A percentile compares a stretch with the other conserved stretches of the same genome.
These are phyloP conservation scores for Acanthopagrus latus DNA, from an alignment of 2,797 vertebrate species.

Conservation along the genomic window DNA sequence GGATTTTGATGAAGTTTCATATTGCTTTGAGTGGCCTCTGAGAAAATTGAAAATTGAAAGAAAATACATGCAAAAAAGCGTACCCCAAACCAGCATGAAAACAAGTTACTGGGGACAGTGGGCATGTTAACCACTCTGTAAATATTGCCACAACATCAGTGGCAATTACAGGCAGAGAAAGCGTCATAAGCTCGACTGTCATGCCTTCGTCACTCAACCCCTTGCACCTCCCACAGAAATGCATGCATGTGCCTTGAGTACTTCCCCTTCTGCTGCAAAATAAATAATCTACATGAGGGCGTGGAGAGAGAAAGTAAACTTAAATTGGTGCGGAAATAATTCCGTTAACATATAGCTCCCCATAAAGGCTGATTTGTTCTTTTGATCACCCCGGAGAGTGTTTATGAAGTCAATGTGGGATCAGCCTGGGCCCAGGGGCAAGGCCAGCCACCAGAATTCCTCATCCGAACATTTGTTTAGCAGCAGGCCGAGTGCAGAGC, in stretches of 20 bases:
- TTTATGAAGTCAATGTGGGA: slow-evolving; percentile 79
- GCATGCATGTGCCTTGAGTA: slow-evolving; percentile 34
- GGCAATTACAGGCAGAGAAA: slow-evolving; percentile 25
- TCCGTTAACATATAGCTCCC: slow-evolving; percentile 72
- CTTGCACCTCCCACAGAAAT: slow-evolving; percentile 7
- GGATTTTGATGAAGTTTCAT: slow-evolving; percentile 39
- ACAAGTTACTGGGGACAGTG: slow-evolving; percentile 25
- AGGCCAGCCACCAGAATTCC: slow-evolving; percentile 79
- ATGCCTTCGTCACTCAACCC: not conserved
- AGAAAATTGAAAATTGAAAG: not conserved
- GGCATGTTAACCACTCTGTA: slow-evolving; percentile 24
- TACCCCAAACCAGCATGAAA: slow-evolving; percentile 6
- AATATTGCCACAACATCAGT: slow-evolving; percentile 38
- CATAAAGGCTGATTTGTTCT: slow-evolving; percentile 78
- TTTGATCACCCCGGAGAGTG: slow-evolving; percentile 70
- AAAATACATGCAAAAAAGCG: slow-evolving; percentile 11
- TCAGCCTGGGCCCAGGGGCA: slow-evolving; percentile 70
- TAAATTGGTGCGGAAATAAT: slow-evolving; percentile 77
- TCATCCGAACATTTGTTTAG: slow-evolving; percentile 85
- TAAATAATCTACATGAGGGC: slow-evolving; percentile 59
- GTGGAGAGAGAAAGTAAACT: slow-evolving; percentile 61
- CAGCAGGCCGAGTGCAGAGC: slow-evolving; percentile 75
- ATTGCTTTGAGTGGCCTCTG: not conserved
- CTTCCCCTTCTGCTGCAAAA: slow-evolving; percentile 58
- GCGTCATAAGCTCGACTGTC: slow-evolving; percentile 20